phyloP scores from a whole-genome alignment of 2,113 vertebrate genomes.

The Hippopotamus amphibius region DNA sequence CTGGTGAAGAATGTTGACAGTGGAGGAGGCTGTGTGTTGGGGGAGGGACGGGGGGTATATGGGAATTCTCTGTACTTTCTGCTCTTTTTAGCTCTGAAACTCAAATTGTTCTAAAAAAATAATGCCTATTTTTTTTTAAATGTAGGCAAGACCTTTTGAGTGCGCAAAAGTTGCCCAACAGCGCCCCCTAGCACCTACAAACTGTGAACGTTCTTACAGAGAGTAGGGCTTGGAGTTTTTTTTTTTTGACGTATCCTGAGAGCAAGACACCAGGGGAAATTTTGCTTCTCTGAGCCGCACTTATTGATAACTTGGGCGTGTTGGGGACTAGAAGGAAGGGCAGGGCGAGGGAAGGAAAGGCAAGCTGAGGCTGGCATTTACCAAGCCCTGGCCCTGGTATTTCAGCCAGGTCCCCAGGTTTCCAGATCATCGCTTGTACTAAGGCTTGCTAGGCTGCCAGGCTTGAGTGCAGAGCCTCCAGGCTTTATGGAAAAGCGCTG shows the following conservation, averaged over 20 bases:
- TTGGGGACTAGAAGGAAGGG: neutral
- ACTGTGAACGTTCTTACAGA: neutral
- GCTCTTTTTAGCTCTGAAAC: neutral
- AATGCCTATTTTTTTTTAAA: neutral
- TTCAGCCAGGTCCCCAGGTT: neutral
- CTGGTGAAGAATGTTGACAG: neutral
- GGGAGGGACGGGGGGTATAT: neutral
- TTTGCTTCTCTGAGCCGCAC: neutral
- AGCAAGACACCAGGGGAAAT: neutral
- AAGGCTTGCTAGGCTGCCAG: neutral
- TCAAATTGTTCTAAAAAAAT: neutral
- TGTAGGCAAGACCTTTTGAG: neutral
- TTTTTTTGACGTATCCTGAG: neutral
- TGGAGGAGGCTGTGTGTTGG: neutral
- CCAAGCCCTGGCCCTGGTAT: neutral
- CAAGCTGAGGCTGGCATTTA: neutral
- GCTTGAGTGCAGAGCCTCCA: no score
- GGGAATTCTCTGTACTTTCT: neutral
- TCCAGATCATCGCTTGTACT: neutral
- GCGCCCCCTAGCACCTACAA: constrained; percentile 10
- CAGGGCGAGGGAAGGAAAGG: neutral
- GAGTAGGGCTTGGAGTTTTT: neutral
- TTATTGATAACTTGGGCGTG: neutral
- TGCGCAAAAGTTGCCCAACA: constrained; percentile 31
- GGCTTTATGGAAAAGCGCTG: neutral